Base-by-base conservation (phyloP, 1,140 invertebrate genomes). In the Cyphomyrmex costatus region DNA sequence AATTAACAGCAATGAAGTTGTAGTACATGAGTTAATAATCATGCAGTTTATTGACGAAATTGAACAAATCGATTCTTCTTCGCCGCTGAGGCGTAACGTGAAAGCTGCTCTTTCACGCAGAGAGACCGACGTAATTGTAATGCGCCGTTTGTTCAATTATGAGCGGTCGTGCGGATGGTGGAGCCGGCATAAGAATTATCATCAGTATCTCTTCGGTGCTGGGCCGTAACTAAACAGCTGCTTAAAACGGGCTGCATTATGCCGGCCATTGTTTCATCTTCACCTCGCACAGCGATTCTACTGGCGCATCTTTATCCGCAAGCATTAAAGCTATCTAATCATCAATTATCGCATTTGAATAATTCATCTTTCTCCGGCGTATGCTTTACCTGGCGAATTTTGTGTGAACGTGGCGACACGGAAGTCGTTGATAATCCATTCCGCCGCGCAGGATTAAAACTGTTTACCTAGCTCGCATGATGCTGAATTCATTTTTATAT, bases 221-320 rank as follows among this genome's bases (percentile, higher is more conserved):
- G 88, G 85, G 80, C 88, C 89, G 85, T 91, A 73, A 91, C 90
- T 84, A 89, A 91, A 83, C 88, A 91, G 89, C 70, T 73, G 76
- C 80, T 90, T 80, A 46, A 65, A 49, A 70, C 16, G n/a, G 36
- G 24, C 30, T 12, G 5, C 53, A 84, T 68, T 76, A 84, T 76
- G 19, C 53, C 24, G 14, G 8, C 19, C 16, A 85, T 60, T 58
- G n/a, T 56, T 88, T 51, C 49, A 12, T 76, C 14, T 51, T 24
- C 30, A 76, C 19, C 19, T 46, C 24, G 56, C 73, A n/a, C 33
- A 16, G 7, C 70, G 51, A 60, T 61, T 53, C 74, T 24, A 63
- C 16, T 24, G 30, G 71, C 63, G 33, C 30, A n/a, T 65, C 21
- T 65, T 5, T 12, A 51, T 74, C 24, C 60, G 63, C 82, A 58